phyloP scores from a whole-genome alignment of 1,140 invertebrate species.

The Ceratosolen fusciceps region DNA sequence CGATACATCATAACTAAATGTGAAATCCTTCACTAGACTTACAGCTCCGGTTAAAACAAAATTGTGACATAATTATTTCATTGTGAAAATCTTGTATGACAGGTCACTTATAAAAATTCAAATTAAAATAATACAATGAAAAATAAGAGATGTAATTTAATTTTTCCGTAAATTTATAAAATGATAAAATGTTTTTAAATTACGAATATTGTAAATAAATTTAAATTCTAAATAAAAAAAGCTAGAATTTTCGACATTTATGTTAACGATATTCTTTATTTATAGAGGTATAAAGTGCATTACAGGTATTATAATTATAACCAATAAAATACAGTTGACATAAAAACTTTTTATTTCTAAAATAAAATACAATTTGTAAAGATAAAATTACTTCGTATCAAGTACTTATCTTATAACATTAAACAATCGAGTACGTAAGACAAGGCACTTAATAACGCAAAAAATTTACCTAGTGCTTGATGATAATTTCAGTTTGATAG shows the following conservation, averaged over 20 bases:
- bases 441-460: slow-evolving; percentile 32
- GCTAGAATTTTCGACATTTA: too few species aligned
- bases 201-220: too few species aligned
- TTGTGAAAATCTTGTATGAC: too few species aligned
- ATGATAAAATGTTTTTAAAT: too few species aligned
- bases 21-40: too few species aligned
- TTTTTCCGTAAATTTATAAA: too few species aligned
- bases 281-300: not conserved
- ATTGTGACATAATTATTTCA: too few species aligned
- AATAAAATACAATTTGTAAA: slow-evolving; percentile 21
- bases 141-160: too few species aligned
- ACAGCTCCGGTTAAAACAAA: too few species aligned
- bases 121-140: too few species aligned
- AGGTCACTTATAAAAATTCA: too few species aligned
- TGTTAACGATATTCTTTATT: not conserved
- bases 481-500: not conserved
- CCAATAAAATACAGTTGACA: not conserved
- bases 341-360: slow-evolving; percentile 28
- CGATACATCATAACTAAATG: too few species aligned
- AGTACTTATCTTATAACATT: slow-evolving; percentile 17
- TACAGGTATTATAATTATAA: not conserved
- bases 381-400: not conserved
- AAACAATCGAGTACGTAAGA: not conserved
- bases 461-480: not conserved
- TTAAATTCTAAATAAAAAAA: not conserved